Percentiles rank a stretch among this genome's conserved stretches.
Conservation (phyloP, 2,797 vertebrate genomes). For the Gallinago stenura region DNA sequence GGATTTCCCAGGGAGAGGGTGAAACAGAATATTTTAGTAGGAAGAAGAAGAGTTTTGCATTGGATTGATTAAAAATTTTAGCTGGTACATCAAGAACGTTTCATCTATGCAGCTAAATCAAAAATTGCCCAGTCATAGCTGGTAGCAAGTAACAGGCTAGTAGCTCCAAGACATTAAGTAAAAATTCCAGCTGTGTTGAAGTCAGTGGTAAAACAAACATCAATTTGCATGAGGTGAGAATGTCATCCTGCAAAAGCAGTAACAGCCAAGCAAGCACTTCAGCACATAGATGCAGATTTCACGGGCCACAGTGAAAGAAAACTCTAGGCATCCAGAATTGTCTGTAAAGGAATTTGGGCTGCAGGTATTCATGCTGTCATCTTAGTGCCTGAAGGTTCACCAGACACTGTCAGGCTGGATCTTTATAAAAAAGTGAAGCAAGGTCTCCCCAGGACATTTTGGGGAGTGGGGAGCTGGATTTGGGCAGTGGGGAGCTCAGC, state of each 20-base stretch:
- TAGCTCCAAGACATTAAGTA: background rate
- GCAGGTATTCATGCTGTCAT: background rate
- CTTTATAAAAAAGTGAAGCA: background rate
- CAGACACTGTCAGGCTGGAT: rapidly evolving
- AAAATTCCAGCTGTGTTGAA: background rate
- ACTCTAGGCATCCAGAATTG: background rate
- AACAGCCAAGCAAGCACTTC: background rate
- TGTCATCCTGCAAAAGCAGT: background rate
- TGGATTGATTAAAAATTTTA: constrained; percentile 22
- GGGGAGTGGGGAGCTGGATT: background rate
- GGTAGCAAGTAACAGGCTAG: background rate
- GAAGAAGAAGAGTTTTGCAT: background rate
- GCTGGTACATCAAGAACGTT: background rate
- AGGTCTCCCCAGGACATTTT: background rate
- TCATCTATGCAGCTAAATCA: background rate
- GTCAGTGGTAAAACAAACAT: background rate
- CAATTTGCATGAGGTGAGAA: background rate
- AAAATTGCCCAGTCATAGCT: constrained; percentile 21
- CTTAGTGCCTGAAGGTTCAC: background rate
- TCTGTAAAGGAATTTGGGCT: background rate
- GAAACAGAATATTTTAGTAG: constrained; percentile 42
- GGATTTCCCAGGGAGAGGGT: background rate
- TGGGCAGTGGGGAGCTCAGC: background rate
- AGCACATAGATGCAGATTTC: background rate
- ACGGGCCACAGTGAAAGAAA: background rate